Evolutionary conservation across 1,140 invertebrate species (phyloP).

Genomic region (Calephelis virginiensis): DNA sequence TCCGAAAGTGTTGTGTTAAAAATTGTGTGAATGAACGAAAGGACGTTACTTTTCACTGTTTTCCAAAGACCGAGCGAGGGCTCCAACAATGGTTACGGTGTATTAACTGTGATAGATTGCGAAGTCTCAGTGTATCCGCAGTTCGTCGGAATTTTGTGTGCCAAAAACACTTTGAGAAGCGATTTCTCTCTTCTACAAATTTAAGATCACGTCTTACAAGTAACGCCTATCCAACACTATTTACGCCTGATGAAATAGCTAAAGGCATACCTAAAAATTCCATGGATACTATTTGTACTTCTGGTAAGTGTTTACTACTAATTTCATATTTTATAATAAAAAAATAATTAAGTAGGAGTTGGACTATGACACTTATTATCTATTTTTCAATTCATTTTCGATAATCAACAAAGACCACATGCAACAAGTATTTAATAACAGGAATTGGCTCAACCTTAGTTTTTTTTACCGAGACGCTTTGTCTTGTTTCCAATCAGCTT

Average conservation of each 20-base stretch:
- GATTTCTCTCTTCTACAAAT: not conserved
- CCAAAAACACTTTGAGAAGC: slow-evolving; percentile 3
- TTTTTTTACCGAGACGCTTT: too few species aligned
- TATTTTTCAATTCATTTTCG: not conserved
- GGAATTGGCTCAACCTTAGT: too few species aligned
- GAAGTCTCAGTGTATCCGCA: not conserved
- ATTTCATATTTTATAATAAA: too few species aligned
- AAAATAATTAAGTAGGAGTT: too few species aligned
- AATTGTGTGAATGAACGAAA: slow-evolving; percentile 3
- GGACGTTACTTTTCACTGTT: slow-evolving; percentile 9
- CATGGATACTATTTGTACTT: not conserved
- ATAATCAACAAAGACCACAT: not conserved
- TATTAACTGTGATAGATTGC: not conserved
- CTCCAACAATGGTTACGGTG: not conserved
- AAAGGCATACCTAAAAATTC: not conserved
- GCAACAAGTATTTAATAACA: not conserved
- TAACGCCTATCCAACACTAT: slow-evolving; percentile 3
- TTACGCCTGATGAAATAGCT: slow-evolving; percentile 2
- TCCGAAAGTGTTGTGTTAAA: not conserved
- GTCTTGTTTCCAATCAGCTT: too few species aligned
- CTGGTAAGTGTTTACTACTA: not conserved
- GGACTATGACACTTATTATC: not conserved
- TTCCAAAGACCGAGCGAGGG: slow-evolving; percentile 3
- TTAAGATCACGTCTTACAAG: not conserved
- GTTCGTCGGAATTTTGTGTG: not conserved